Conservation (phyloP, 2,888 invertebrate genomes). For the Dryadula phaetusa region DNA sequence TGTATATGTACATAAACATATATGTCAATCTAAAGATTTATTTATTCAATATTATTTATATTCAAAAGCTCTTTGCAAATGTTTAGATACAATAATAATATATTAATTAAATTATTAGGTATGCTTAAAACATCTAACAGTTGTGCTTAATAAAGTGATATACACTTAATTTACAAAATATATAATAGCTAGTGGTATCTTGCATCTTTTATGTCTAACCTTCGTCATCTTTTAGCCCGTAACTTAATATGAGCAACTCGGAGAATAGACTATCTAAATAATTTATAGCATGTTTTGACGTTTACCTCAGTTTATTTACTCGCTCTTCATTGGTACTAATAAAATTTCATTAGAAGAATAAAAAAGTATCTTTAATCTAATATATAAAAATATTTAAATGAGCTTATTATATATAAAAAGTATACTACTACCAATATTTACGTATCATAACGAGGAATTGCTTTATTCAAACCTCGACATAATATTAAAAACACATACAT, state of each 20-base stretch:
- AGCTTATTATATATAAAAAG: too few relatives aligned
- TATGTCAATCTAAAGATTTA: too few relatives aligned
- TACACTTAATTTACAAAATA: background rate
- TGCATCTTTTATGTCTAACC: conserved; percentile 27
- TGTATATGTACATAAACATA: too few relatives aligned
- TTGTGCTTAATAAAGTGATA: background rate
- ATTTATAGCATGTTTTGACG: conserved; percentile 21
- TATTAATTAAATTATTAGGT: background rate
- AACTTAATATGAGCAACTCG: conserved; percentile 22
- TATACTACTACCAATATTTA: too few relatives aligned
- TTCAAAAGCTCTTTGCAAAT: too few relatives aligned
- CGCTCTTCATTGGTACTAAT: background rate
- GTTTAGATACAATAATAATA: background rate
- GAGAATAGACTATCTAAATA: conserved; percentile 22
- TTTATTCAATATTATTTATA: too few relatives aligned
- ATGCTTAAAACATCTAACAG: background rate
- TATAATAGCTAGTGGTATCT: conserved; percentile 13
- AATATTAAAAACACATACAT: too few relatives aligned
- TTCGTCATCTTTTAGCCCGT: conserved; percentile 24
- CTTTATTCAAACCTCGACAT: too few relatives aligned
- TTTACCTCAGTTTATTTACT: conserved; percentile 9
- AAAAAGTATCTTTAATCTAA: background rate
- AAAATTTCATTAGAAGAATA: background rate
- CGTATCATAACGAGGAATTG: too few relatives aligned
- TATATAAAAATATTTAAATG: too few relatives aligned